A percentile compares a stretch with the other conserved stretches of the same genome.
Conservation (phyloP, 2,888 invertebrate species). For the Ecdyonurus torrentis region DNA sequence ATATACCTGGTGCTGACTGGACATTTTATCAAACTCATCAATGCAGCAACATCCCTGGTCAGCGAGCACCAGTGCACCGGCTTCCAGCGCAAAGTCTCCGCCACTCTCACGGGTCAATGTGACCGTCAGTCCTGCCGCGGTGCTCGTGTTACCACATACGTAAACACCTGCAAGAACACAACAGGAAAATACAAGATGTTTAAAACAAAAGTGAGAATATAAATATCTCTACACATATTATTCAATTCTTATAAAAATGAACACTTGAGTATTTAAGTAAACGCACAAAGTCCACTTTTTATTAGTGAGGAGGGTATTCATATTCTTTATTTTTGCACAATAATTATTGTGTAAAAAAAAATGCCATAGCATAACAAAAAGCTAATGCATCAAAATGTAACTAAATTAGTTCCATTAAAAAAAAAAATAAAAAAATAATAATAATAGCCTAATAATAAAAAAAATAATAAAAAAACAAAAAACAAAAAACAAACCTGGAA, state of each 20-base stretch:
- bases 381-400: no score
- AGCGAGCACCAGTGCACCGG: slow-evolving; percentile 72
- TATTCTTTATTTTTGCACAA: no score
- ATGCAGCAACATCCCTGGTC: slow-evolving; percentile 84
- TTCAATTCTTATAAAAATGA: not conserved
- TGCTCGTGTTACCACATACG: slow-evolving; percentile 78
- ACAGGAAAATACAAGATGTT: slow-evolving; percentile 6
- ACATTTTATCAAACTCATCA: slow-evolving; percentile 92
- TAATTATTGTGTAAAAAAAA: no score
- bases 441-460: no score
- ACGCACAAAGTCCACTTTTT: no score
- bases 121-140: slow-evolving; percentile 62
- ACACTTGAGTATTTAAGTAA: slow-evolving; percentile 5
- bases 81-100: slow-evolving; percentile 67
- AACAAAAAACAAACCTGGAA: no score
- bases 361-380: no score
- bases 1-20: slow-evolving; percentile 46
- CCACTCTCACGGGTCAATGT: slow-evolving; percentile 56
- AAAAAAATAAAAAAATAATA: no score
- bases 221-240: not conserved
- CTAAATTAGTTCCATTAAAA: no score
- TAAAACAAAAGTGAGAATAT: slow-evolving; percentile 2
- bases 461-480: no score
- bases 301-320: no score
- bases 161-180: slow-evolving; percentile 50